A percentile compares a stretch with the other conserved stretches of the same genome.
phyloP scores from a whole-genome alignment of 2,113 vertebrate genomes.

The Phocoena phocoena region DNA sequence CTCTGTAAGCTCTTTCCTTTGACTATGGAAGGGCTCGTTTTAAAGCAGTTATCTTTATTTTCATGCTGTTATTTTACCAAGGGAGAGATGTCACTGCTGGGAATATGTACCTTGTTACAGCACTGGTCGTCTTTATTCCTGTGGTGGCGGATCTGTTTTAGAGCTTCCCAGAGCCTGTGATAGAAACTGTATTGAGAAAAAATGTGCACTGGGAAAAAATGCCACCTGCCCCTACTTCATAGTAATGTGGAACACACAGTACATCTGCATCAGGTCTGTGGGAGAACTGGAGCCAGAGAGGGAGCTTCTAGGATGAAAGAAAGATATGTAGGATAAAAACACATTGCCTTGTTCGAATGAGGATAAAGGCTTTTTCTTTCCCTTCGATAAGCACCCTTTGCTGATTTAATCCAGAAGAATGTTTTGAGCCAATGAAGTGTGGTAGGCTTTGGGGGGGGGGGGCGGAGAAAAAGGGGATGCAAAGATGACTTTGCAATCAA shows the following conservation, averaged over 20 bases:
- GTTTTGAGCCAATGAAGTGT: background rate
- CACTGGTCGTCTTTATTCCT: background rate
- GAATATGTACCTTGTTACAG: background rate
- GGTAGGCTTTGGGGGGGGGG: background rate
- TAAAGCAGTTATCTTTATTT: background rate
- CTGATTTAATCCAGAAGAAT: background rate
- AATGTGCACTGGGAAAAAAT: background rate
- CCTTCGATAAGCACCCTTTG: background rate
- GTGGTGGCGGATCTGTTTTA: background rate
- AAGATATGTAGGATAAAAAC: background rate
- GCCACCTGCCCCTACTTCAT: background rate
- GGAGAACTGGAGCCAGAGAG: background rate
- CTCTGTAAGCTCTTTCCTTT: background rate
- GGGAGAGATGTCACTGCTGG: background rate
- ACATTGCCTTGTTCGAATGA: background rate
- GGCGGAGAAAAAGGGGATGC: background rate
- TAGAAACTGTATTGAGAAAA: background rate
- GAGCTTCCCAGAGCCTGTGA: background rate
- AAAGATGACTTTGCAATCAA: background rate
- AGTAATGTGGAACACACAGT: background rate
- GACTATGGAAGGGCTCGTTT: background rate
- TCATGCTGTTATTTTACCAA: background rate
- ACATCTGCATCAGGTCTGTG: background rate
- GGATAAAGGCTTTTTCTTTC: background rate
- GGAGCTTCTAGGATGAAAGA: background rate